Percentiles rank a stretch among this genome's conserved stretches.
Conservation (phyloP, 2,797 vertebrate species). For the Falco peregrinus region DNA sequence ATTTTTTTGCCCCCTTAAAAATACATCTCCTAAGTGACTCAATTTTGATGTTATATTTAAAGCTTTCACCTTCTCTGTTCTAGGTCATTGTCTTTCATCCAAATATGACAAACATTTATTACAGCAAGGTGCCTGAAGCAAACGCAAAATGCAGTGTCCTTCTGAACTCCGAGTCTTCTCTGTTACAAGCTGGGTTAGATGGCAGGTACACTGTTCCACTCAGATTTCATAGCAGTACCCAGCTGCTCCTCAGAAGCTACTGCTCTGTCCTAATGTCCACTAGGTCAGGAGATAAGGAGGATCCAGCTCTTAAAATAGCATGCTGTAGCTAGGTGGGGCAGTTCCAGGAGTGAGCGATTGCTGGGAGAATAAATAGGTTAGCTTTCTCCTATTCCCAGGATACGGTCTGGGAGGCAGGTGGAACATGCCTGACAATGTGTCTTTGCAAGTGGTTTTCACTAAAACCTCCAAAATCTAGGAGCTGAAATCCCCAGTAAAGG, state of each 20-base stretch:
- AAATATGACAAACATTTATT: background rate
- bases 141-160: background rate
- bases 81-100: background rate
- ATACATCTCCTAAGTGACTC: background rate
- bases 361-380: background rate
- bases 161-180: background rate
- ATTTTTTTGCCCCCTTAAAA: background rate
- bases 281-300: background rate
- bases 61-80: background rate
- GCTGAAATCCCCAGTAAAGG: background rate
- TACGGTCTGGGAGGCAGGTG: background rate
- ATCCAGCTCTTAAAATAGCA: conserved; percentile 45
- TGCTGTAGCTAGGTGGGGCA: conserved; percentile 2
- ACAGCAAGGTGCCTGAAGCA: background rate
- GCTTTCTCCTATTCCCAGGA: background rate
- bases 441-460: background rate
- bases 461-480: background rate
- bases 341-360: background rate
- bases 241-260: background rate
- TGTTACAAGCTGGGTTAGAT: background rate
- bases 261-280: background rate
- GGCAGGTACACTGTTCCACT: background rate
- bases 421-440: background rate
- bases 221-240: background rate
- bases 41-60: background rate